phyloP scores from a whole-genome alignment of 2,797 vertebrate genomes.

The Phoxinus dragarum region DNA sequence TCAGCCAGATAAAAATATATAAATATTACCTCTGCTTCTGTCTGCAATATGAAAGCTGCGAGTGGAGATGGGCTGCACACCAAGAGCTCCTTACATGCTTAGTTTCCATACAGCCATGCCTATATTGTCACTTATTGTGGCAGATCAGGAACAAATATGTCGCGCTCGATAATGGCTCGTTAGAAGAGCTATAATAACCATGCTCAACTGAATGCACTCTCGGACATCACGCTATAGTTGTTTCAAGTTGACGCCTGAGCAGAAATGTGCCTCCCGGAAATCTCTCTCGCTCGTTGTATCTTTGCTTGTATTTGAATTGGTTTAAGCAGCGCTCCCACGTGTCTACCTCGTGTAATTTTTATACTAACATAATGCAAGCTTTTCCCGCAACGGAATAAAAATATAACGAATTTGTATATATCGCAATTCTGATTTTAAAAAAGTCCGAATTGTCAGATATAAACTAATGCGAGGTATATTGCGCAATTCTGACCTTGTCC shows the following conservation, averaged over 20 bases:
- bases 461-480: background rate
- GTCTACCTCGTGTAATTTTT: background rate
- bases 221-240: background rate
- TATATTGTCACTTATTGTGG: background rate
- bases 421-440: background rate
- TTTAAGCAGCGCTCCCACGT: background rate
- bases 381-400: background rate
- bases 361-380: background rate
- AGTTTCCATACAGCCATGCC: constrained; percentile 6
- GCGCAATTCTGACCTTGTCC: no score
- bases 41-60: background rate
- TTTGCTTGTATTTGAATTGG: background rate
- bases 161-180: background rate
- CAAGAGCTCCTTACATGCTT: constrained; percentile 20
- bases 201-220: background rate
- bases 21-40: constrained; percentile 33
- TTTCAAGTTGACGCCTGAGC: background rate
- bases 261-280: constrained; percentile 41
- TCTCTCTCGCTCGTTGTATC: background rate
- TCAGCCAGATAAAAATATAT: background rate
- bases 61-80: background rate
- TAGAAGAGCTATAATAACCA: background rate
- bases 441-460: background rate
- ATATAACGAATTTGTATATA: background rate
- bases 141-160: background rate